Evolutionary conservation across 2,797 vertebrate species (phyloP), one percentile per base, ranked within the genome.

Genomic region (Sparidentex hasta): DNA sequence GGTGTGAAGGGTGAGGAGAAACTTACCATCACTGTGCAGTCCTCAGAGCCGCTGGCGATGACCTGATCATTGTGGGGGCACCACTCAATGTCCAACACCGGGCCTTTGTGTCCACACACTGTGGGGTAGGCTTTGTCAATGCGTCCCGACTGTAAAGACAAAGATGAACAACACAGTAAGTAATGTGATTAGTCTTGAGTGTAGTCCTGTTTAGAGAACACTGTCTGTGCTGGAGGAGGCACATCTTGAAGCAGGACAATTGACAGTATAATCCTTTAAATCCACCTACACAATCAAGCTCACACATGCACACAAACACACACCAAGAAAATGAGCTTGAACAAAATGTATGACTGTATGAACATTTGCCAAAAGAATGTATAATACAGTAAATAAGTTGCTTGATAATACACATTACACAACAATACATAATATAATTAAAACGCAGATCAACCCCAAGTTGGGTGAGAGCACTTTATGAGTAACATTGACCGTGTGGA

Each of bases 101-200:
- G 98, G 41, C 97, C 98, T 2, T 97, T 99, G 94, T 99, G 98
- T 38, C 98, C 98, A 81, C 98, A 99, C 78, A 99, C 98, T 29
- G 97, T 98, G 21, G 98, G 98, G 94, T 97, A 98, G 81, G 98
- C 96, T 90, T 99, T 98, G 93, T 99, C 98, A 75, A 99, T 99
- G 84, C 98, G 96, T 81, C 98, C 98, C 0, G 96, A 94, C 98
- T 99, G 95, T 65, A 74, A 89, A 88, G 82, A 88, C 51, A 88
- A 85, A 92, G 79, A 87, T 41, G 77, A 76, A 86, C 64, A 73
- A 81, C 71, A 87, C 51, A 81, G 38, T 17, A 29, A 84, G 56
- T 68, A 77, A 90, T 82, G 50, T 82, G 80, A 90, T 91, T 83
- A 87, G 82, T 78, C 74, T 33, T 80, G 48, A 44, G 54, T 68